phyloP scores from a whole-genome alignment of 2,113 vertebrate species.

The Sinocyclocheilus grahami region DNA sequence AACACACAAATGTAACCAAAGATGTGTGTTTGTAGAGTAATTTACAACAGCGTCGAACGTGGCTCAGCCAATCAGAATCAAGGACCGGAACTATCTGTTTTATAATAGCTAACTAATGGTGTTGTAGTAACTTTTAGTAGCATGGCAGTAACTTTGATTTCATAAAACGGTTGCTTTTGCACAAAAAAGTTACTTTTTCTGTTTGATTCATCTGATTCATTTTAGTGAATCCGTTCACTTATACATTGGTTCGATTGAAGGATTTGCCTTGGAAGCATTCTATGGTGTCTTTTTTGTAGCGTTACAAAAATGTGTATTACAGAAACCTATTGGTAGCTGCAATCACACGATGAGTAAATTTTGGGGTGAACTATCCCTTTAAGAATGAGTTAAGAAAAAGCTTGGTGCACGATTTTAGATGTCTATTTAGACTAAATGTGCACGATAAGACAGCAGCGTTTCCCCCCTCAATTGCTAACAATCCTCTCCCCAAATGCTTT shows the following conservation, averaged over 20 bases:
- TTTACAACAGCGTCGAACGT: no score
- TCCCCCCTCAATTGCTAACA: conserved; percentile 20
- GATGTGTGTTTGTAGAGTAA: no score
- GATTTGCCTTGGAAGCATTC: background rate
- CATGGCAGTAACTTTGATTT: background rate
- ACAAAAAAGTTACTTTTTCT: background rate
- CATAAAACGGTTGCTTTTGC: background rate
- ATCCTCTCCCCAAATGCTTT: background rate
- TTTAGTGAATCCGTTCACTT: background rate
- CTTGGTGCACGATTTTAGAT: no score
- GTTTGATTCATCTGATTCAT: no score
- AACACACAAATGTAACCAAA: no score
- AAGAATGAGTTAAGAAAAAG: no score
- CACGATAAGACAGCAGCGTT: background rate
- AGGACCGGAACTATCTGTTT: no score
- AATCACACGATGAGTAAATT: no score
- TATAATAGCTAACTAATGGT: background rate
- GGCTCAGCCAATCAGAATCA: no score
- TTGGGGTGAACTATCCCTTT: no score
- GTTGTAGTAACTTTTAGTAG: background rate
- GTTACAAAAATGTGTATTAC: background rate
- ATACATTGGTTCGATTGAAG: background rate
- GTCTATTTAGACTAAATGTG: no score
- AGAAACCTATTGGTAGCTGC: no score
- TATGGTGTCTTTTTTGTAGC: background rate